Conservation (phyloP, 2,888 invertebrate genomes). For the Plemyria rubiginata region DNA sequence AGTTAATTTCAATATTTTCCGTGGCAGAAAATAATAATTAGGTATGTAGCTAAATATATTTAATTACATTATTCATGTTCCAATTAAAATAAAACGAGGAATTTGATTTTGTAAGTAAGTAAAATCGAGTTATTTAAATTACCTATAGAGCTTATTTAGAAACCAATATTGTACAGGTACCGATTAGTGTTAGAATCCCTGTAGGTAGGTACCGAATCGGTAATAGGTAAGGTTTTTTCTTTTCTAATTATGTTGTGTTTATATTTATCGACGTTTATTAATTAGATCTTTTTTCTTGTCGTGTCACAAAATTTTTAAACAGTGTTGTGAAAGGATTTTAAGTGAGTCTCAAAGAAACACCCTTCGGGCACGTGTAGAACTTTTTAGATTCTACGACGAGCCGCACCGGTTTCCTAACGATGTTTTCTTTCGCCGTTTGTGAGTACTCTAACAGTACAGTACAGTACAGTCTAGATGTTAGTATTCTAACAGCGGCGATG, state of each 20-base stretch:
- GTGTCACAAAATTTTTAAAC: no score
- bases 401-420: no score
- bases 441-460: no score
- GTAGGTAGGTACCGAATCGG: not conserved
- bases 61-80: slow-evolving; percentile 45
- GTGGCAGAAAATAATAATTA: slow-evolving; percentile 49
- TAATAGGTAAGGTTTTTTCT: no score
- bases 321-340: no score
- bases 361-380: no score
- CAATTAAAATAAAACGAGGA: slow-evolving; percentile 31
- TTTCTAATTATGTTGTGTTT: no score
- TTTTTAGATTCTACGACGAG: no score
- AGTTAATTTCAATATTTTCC: slow-evolving; percentile 56
- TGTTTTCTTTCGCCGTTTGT: no score
- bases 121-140: slow-evolving; percentile 26
- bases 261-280: not conserved
- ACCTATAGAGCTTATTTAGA: slow-evolving; percentile 3
- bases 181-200: not conserved
- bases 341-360: no score
- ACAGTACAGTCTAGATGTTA: no score
- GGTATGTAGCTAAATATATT: slow-evolving; percentile 42
- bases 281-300: not conserved
- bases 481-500: no score
- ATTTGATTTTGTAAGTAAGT: slow-evolving; percentile 20
- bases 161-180: slow-evolving; percentile 1